Evolutionary conservation across 1,140 invertebrate genomes (phyloP).

Genomic region (Ephestia elutella): DNA sequence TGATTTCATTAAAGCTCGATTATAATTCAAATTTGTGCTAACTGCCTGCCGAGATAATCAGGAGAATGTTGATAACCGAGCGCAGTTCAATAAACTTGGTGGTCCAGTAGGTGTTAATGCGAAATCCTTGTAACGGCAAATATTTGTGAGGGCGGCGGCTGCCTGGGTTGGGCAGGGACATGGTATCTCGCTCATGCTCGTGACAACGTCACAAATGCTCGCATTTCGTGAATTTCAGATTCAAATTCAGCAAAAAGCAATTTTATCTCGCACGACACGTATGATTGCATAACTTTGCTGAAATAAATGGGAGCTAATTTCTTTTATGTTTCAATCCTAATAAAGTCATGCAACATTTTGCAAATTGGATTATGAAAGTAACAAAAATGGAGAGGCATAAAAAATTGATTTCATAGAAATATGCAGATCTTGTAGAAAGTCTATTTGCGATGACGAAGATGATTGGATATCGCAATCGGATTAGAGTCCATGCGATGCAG

Average conservation of each 20-base stretch:
- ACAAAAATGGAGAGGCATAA: background rate
- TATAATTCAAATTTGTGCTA: background rate
- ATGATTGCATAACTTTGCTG: background rate
- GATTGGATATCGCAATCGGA: conserved; percentile 12
- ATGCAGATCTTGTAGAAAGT: conserved; percentile 5
- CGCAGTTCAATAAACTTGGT: conserved; percentile 28
- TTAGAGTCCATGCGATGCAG: conserved; percentile 7
- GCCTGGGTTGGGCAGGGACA: conserved; percentile 13
- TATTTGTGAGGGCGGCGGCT: conserved; percentile 32
- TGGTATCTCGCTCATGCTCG: background rate
- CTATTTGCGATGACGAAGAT: conserved; percentile 5
- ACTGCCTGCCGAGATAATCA: background rate
- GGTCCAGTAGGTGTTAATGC: conserved; percentile 33
- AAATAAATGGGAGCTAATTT: background rate
- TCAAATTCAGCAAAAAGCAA: background rate
- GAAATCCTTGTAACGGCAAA: conserved; percentile 35
- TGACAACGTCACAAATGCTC: background rate
- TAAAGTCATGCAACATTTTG: background rate
- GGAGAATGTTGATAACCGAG: conserved; percentile 18
- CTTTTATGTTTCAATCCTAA: background rate
- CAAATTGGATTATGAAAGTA: conserved; percentile 2
- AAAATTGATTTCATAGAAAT: background rate
- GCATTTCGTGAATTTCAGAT: background rate
- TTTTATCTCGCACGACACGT: background rate
- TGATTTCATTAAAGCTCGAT: background rate